Evolutionary conservation across 2,113 vertebrate genomes (phyloP).

Genomic region (Acinonyx jubatus): DNA sequence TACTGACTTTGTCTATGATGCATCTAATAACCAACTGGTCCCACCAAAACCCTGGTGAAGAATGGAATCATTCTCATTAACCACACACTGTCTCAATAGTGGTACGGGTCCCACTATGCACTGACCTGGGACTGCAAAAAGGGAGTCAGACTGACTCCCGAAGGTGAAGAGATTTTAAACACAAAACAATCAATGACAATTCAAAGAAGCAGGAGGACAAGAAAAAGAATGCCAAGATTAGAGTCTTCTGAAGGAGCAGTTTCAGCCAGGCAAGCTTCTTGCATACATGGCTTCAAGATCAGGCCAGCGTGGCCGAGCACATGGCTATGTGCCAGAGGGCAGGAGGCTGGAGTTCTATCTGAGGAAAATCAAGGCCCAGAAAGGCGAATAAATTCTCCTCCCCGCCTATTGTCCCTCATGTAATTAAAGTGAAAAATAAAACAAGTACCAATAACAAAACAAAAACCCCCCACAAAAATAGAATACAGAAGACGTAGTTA

Average conservation of each 20-base stretch:
- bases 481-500: neutral
- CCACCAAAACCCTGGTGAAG: conserved; percentile 98
- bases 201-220: conserved; percentile 97
- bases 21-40: conserved; percentile 98
- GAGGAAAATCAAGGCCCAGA: conserved; percentile 99
- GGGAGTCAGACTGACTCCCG: conserved; percentile 96
- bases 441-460: neutral
- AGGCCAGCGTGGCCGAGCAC: conserved; percentile 96
- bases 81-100: conserved; percentile 95
- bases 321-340: conserved; percentile 96
- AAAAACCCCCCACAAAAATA: neutral
- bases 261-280: conserved; percentile 96
- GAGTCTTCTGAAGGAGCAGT: conserved; percentile 95
- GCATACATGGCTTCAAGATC: conserved; percentile 96
- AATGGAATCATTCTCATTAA: conserved; percentile 96
- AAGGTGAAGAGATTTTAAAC: conserved; percentile 97
- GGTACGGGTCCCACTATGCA: conserved; percentile 96
- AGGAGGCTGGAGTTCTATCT: conserved; percentile 98
- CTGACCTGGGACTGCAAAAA: conserved; percentile 97
- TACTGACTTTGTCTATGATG: conserved; percentile 98
- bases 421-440: conserved; percentile 81
- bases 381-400: conserved; percentile 95
- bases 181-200: conserved; percentile 96
- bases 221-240: conserved; percentile 95
- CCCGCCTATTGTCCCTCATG: neutral